These are phyloP conservation scores for Trididemnum miniatum DNA, from an alignment of 23 tunicate species.

Conservation along the genomic window DNA sequence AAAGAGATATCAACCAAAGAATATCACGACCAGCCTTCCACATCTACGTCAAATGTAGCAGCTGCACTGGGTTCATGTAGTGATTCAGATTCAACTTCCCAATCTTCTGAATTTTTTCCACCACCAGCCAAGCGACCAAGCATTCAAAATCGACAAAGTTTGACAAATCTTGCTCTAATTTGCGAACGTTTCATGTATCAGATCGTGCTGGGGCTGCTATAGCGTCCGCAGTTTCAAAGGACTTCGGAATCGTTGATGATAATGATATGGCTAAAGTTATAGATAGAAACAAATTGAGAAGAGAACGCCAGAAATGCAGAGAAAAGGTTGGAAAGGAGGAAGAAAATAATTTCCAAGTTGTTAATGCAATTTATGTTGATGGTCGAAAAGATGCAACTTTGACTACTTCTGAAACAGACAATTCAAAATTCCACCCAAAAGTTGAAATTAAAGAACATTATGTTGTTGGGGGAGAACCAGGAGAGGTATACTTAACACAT, in stretches of 20 bases:
- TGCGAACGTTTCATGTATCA: constrained; percentile 32
- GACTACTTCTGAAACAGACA: neutral
- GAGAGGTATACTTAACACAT: constrained; percentile 16
- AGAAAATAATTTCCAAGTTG: constrained; percentile 10
- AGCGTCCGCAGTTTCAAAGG: constrained; percentile 26
- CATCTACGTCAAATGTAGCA: constrained; percentile 26
- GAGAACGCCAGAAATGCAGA: constrained; percentile 28
- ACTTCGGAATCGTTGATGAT: constrained; percentile 11
- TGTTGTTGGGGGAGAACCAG: constrained; percentile 29
- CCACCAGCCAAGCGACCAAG: constrained; percentile 9
- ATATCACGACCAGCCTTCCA: neutral
- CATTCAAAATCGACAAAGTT: constrained; percentile 25
- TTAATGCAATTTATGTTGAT: constrained; percentile 29
- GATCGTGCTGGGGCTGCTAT: constrained; percentile 39
- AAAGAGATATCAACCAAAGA: constrained; percentile 2
- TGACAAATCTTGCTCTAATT: constrained; percentile 25
- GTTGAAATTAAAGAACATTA: constrained; percentile 27
- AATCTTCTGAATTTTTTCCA: constrained; percentile 6
- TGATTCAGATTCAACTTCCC: constrained; percentile 4
- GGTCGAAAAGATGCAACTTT: constrained; percentile 36
- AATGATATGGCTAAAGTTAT: constrained; percentile 1
- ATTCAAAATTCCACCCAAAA: constrained; percentile 3
- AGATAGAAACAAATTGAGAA: constrained; percentile 19
- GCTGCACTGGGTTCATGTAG: neutral
- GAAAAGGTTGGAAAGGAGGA: neutral